Evolutionary conservation across 2,113 vertebrate species (phyloP).

Genomic region (Tragelaphus scriptus): DNA sequence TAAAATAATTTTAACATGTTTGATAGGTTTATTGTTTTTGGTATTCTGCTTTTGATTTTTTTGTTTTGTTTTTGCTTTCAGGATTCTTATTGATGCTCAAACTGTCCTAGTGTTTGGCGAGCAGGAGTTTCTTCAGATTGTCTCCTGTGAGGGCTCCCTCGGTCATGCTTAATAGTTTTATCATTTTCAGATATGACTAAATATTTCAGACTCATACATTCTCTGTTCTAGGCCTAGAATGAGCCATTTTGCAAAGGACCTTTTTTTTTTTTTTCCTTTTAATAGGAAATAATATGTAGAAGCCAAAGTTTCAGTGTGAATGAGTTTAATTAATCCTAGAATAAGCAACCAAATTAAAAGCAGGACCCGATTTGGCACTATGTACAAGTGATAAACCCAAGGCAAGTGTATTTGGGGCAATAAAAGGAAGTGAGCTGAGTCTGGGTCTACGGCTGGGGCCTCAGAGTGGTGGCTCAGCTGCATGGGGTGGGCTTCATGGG

Average conservation of each 20-base stretch:
- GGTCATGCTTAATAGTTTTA: background rate
- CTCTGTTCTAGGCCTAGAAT: background rate
- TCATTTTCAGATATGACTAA: background rate
- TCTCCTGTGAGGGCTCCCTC: background rate
- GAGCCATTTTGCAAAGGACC: background rate
- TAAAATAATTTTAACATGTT: background rate
- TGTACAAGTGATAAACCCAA: background rate
- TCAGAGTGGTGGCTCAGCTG: too few relatives aligned
- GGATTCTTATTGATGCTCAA: background rate
- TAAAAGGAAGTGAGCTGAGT: background rate
- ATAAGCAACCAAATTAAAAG: background rate
- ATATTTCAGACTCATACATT: background rate
- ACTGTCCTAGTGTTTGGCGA: background rate
- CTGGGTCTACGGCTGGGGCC: background rate
- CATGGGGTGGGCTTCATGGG: background rate
- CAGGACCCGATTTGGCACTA: background rate
- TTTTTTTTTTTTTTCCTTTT: background rate
- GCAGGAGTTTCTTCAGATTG: background rate
- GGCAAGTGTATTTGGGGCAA: background rate
- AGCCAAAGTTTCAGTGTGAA: background rate
- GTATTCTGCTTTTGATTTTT: background rate
- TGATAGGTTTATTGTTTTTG: background rate
- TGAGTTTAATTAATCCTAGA: background rate
- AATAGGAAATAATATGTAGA: background rate
- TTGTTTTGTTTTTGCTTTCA: background rate